phyloP scores from a whole-genome alignment of 2,888 invertebrate genomes.

The Limnephilus marmoratus region DNA sequence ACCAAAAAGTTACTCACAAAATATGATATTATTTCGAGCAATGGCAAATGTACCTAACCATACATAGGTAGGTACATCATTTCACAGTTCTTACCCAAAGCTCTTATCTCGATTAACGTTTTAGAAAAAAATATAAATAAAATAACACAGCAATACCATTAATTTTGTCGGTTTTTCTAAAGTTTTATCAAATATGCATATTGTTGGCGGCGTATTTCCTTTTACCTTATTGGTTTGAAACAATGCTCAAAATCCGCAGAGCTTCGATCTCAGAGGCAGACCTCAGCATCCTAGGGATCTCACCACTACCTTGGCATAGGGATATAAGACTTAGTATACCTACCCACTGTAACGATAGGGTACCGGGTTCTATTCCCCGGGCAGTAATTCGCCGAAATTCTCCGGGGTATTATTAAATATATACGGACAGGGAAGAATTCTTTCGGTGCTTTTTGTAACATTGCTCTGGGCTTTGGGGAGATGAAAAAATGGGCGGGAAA shows the following conservation, averaged over 20 bases:
- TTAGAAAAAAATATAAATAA: neutral
- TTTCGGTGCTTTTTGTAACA: constrained; percentile 47
- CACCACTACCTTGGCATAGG: neutral
- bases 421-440: constrained; percentile 34
- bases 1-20: neutral
- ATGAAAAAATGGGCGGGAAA: constrained; percentile 35
- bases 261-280: neutral
- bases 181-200: neutral
- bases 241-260: neutral
- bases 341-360: neutral
- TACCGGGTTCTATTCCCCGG: constrained; percentile 23
- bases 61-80: neutral
- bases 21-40: neutral
- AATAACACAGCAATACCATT: neutral
- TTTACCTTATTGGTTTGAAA: neutral
- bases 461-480: constrained; percentile 43
- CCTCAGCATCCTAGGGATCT: neutral
- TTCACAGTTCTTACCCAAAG: neutral
- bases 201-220: neutral
- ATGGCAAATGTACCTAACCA: neutral
- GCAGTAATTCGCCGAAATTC: constrained; percentile 37
- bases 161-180: neutral
- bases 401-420: constrained; percentile 42
- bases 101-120: neutral
- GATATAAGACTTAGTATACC: neutral